Conservation (phyloP, 2,113 vertebrate species). For the Varanus salvator region DNA sequence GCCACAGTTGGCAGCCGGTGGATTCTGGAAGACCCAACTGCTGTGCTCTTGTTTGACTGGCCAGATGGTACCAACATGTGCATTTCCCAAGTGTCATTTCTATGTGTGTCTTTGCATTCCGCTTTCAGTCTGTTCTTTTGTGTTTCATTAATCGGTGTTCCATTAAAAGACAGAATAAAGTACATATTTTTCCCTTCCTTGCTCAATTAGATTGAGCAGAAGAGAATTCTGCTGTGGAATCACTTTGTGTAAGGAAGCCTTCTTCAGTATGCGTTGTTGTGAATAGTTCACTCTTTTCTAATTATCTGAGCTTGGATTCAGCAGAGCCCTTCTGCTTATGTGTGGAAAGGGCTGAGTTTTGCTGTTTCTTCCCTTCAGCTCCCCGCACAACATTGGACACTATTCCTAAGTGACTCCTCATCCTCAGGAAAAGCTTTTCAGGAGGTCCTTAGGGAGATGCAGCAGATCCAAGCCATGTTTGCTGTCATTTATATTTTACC, state of each 20-base stretch:
- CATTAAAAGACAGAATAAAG: neutral
- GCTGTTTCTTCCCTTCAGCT: neutral
- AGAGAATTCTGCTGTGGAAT: neutral
- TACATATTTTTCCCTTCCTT: neutral
- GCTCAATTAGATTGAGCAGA: neutral
- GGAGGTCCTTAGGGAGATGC: neutral
- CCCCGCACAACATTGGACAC: neutral
- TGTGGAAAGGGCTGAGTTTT: neutral
- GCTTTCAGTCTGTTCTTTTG: neutral
- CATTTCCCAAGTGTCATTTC: conserved; percentile 7
- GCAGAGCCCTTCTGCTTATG: neutral
- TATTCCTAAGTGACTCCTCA: neutral
- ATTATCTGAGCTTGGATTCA: neutral
- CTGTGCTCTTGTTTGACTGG: neutral
- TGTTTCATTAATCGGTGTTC: conserved; percentile 25
- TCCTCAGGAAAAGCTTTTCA: neutral
- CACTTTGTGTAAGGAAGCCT: neutral
- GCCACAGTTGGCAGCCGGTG: neutral
- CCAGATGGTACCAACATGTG: neutral
- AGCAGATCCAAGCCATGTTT: neutral
- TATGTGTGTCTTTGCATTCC: conserved; percentile 18
- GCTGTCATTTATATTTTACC: neutral
- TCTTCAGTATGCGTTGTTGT: neutral
- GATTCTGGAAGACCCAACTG: neutral
- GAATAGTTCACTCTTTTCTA: neutral